Conservation (phyloP, 1,140 invertebrate genomes). For the Cherax quadricarinatus region DNA sequence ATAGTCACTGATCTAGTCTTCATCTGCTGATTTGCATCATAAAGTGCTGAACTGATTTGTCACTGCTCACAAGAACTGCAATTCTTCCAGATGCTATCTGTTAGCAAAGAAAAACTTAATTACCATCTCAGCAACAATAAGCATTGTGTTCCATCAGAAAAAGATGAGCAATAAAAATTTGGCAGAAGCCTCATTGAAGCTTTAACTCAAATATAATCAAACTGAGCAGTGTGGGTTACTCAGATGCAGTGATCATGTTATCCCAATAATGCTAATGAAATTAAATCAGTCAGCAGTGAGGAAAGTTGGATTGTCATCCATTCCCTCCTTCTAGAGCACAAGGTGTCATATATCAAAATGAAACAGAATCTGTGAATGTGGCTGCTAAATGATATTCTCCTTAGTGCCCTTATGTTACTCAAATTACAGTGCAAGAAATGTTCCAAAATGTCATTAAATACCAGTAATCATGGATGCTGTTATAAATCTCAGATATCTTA, state of each 20-base stretch:
- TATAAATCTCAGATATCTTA: neutral
- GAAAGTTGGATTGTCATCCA: conserved; percentile 59
- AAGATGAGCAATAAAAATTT: neutral
- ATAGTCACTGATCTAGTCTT: conserved; percentile 64
- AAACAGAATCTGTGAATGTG: conserved; percentile 36
- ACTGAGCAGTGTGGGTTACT: neutral
- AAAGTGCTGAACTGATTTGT: conserved; percentile 51
- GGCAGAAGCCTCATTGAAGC: neutral
- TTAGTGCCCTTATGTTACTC: conserved; percentile 37
- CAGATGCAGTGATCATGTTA: neutral
- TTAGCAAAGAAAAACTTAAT: neutral
- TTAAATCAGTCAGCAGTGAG: conserved; percentile 40
- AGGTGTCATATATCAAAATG: conserved; percentile 47
- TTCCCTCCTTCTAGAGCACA: conserved; percentile 69
- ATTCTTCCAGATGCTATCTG: neutral
- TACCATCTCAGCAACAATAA: neutral
- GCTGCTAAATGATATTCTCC: conserved; percentile 11
- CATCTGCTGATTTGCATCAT: conserved; percentile 46
- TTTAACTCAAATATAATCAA: neutral
- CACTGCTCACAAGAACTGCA: conserved; percentile 21
- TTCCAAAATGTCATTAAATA: neutral
- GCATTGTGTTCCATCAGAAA: neutral
- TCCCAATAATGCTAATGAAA: neutral
- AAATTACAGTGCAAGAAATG: conserved; percentile 15
- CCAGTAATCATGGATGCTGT: conserved; percentile 21